Conservation (phyloP, 2,888 invertebrate genomes). For the Apodemia hepburni region DNA sequence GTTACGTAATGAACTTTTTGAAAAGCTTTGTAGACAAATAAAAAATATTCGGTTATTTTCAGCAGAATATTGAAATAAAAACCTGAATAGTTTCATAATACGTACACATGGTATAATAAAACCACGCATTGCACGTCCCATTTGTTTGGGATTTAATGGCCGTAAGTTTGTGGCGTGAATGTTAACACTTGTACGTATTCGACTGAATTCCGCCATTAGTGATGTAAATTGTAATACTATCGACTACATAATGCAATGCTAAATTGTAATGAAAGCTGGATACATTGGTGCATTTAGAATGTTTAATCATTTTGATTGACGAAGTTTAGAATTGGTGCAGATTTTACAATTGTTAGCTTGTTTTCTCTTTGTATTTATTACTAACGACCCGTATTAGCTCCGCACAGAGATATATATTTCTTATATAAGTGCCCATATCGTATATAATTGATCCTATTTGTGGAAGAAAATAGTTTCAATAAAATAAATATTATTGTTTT, state of each 20-base stretch:
- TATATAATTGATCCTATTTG: no score
- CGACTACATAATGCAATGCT: neutral
- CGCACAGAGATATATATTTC: no score
- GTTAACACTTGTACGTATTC: conserved; percentile 9
- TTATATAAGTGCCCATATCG: no score
- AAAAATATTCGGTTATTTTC: conserved; percentile 1
- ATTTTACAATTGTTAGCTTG: no score
- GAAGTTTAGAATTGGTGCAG: no score
- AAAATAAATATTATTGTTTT: no score
- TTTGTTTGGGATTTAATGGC: conserved; percentile 12
- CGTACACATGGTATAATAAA: neutral
- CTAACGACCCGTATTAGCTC: no score
- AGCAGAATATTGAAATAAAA: neutral
- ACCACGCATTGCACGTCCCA: conserved; percentile 12
- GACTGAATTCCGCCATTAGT: neutral
- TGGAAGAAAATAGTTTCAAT: no score
- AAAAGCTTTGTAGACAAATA: neutral
- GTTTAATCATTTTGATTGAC: no score
- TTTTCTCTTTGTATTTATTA: no score
- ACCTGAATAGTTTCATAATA: conserved; percentile 3
- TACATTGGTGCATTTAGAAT: no score
- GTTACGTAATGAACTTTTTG: no score
- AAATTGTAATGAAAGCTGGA: neutral
- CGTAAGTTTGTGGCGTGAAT: conserved; percentile 12
- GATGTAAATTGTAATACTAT: conserved; percentile 1